Evolutionary conservation across 2,888 invertebrate genomes (phyloP).

Genomic region (Hydriomena furcata): DNA sequence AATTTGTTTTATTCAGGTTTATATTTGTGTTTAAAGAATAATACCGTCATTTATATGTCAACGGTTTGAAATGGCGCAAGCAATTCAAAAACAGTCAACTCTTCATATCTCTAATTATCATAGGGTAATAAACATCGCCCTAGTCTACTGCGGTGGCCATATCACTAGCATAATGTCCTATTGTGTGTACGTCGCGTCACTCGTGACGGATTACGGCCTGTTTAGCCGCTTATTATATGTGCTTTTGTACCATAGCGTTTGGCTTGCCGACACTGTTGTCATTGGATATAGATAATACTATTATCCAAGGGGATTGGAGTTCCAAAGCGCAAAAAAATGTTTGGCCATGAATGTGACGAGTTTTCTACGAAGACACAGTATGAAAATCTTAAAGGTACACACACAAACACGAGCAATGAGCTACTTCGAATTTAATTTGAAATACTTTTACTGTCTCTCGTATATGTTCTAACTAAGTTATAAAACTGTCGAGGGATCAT

Average conservation of each 20-base stretch:
- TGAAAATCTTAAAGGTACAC: no score
- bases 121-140: slow-evolving; percentile 4
- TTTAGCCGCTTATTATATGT: slow-evolving; percentile 65
- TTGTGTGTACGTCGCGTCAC: slow-evolving; percentile 58
- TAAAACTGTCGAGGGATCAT: slow-evolving; percentile 4
- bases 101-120: no score
- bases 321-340: background rate
- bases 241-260: slow-evolving; percentile 50
- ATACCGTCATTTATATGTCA: no score
- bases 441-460: background rate
- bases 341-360: background rate
- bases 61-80: no score
- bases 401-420: no score
- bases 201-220: slow-evolving; percentile 72
- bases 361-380: background rate
- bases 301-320: slow-evolving; percentile 17
- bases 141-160: slow-evolving; percentile 28
- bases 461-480: no score
- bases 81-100: no score
- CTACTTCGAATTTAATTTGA: background rate
- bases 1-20: no score
- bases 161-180: slow-evolving; percentile 46
- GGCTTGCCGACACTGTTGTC: slow-evolving; percentile 43
- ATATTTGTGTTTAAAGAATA: no score
- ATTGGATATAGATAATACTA: slow-evolving; percentile 29